Evolutionary conservation across 2,888 invertebrate species (phyloP).

Genomic region (Ormyrus rosae): DNA sequence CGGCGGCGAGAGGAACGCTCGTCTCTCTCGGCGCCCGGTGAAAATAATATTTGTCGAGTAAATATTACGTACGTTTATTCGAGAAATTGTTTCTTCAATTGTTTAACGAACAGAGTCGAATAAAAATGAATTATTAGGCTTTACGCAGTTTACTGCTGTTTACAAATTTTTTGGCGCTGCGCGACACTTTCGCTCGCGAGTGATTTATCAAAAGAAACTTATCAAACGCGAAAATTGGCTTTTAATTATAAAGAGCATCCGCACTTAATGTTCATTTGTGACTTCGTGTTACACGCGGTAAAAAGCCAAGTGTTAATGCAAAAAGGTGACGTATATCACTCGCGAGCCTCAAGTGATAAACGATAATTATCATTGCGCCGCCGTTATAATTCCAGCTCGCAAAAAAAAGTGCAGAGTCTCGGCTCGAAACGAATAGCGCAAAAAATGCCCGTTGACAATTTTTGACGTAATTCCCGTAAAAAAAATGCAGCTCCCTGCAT

Average conservation of each 20-base stretch:
- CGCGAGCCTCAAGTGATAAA: background rate
- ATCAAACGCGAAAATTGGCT: background rate
- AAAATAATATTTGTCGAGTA: no score
- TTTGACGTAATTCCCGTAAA: constrained; percentile 1
- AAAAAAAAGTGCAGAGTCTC: background rate
- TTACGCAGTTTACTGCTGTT: background rate
- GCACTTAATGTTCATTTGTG: constrained; percentile 8
- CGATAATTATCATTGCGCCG: constrained; percentile 28
- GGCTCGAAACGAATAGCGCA: background rate
- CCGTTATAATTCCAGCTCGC: background rate
- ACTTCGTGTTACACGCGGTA: background rate
- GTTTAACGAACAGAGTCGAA: background rate
- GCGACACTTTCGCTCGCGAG: no score
- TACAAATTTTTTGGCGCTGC: no score
- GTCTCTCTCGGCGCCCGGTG: no score
- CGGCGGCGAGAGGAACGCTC: no score
- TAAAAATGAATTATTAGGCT: background rate
- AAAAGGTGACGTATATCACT: background rate
- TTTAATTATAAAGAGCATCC: constrained; percentile 18
- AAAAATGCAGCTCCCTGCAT: background rate
- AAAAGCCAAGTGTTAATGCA: background rate
- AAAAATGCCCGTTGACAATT: constrained; percentile 10
- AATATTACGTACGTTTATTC: no score
- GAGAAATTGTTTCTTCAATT: background rate
- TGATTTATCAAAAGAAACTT: background rate